A percentile compares a stretch with the other conserved stretches of the same genome.
Evolutionary conservation across 2,113 vertebrate genomes (phyloP).

Genomic region (Fregata magnificens): DNA sequence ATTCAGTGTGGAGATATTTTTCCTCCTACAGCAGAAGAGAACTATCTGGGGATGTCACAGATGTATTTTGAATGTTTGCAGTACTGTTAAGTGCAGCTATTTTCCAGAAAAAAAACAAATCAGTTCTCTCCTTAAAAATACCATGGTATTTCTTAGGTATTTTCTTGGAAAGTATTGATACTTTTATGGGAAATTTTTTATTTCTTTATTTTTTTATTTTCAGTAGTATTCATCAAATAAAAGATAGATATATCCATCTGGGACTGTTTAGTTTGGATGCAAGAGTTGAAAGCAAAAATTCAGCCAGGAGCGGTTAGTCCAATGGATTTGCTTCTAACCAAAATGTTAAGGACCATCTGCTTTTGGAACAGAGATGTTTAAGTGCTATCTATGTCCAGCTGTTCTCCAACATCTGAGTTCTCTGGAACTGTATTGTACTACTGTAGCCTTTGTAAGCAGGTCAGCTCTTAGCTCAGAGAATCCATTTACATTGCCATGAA

Average conservation of each 20-base stretch:
- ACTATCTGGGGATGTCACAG: neutral
- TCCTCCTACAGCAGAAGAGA: neutral
- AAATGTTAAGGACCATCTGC: neutral
- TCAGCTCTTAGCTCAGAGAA: neutral
- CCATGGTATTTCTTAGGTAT: neutral
- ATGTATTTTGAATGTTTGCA: neutral
- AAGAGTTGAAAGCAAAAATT: neutral
- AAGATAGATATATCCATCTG: neutral
- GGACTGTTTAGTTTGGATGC: neutral
- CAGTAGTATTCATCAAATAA: neutral
- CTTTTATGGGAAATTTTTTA: neutral
- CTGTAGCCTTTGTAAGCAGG: neutral
- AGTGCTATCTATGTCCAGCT: neutral
- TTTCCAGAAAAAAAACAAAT: neutral
- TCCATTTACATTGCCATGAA: neutral
- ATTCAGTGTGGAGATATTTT: neutral
- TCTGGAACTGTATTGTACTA: neutral
- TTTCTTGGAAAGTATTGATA: neutral
- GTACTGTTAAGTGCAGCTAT: neutral
- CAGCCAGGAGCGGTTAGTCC: neutral
- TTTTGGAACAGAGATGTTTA: neutral
- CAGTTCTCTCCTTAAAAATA: neutral
- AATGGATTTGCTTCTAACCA: neutral
- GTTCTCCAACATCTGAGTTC: neutral
- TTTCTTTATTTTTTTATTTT: neutral